Percentiles rank a stretch among this genome's conserved stretches.
phyloP scores from a whole-genome alignment of 1,140 invertebrate species.

The Palaemon carinicauda region DNA sequence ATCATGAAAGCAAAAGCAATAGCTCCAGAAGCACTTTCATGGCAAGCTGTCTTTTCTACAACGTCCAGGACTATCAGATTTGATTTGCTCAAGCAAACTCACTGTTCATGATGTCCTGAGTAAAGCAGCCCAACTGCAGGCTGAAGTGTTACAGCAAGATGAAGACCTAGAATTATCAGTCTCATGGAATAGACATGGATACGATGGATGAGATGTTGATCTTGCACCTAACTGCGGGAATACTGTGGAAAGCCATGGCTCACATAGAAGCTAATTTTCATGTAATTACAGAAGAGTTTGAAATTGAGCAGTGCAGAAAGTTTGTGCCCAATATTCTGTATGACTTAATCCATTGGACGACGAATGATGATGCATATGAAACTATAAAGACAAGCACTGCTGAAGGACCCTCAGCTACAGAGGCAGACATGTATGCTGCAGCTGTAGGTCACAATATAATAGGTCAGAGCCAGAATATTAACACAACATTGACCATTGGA shows the following conservation, averaged over 20 bases:
- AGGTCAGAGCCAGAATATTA: neutral
- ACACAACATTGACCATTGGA: neutral
- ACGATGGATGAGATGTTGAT: conserved; percentile 25
- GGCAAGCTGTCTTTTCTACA: conserved; percentile 7
- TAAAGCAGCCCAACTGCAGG: conserved; percentile 6
- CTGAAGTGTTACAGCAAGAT: conserved; percentile 16
- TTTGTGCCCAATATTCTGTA: conserved; percentile 7
- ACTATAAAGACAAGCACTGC: conserved; percentile 14
- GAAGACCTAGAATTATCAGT: neutral
- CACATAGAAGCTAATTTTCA: conserved; percentile 16
- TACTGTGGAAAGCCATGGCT: conserved; percentile 22
- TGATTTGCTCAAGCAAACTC: conserved; percentile 13
- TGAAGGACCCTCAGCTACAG: neutral
- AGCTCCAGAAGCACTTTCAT: conserved; percentile 14
- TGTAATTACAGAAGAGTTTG: conserved; percentile 19
- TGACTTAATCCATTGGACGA: conserved; percentile 17
- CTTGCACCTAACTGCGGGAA: conserved; percentile 13
- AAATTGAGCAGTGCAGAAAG: conserved; percentile 19
- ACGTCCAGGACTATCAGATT: conserved; percentile 17
- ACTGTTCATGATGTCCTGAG: conserved; percentile 13
- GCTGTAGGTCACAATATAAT: conserved; percentile 1
- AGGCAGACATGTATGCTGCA: neutral
- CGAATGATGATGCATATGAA: conserved; percentile 15
- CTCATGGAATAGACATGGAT: neutral
- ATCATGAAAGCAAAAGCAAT: conserved; percentile 7